These are phyloP conservation scores for Chloroceryle inda DNA, from an alignment of 2,797 vertebrate species.

Conservation along the genomic window DNA sequence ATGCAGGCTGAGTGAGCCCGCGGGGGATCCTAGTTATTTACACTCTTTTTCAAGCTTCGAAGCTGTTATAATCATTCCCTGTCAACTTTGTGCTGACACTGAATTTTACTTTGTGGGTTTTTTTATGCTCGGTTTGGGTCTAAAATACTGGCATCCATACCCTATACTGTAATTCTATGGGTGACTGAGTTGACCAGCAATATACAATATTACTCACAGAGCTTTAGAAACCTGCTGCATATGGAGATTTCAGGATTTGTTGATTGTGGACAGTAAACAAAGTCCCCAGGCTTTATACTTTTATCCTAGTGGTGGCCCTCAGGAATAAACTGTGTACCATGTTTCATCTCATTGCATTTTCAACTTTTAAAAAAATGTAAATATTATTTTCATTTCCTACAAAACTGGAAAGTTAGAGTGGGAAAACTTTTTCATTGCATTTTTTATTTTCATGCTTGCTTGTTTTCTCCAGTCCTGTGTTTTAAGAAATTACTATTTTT, in stretches of 20 bases:
- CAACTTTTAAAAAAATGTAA: conserved; percentile 72
- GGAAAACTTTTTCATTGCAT: conserved; percentile 56
- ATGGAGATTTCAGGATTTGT: conserved; percentile 81
- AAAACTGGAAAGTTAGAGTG: conserved; percentile 61
- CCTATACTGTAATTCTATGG: conserved; percentile 81
- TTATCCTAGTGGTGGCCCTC: conserved; percentile 74
- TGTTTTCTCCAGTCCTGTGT: conserved; percentile 22
- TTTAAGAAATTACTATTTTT: conserved; percentile 31
- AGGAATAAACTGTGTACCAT: conserved; percentile 50
- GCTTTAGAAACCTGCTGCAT: conserved; percentile 76
- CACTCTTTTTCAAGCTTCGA: conserved; percentile 91
- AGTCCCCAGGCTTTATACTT: conserved; percentile 74
- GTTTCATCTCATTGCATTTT: conserved; percentile 72
- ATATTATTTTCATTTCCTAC: conserved; percentile 61
- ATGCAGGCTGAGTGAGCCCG: conserved; percentile 86
- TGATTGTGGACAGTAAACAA: conserved; percentile 81
- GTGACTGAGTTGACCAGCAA: conserved; percentile 81
- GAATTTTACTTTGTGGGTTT: conserved; percentile 86
- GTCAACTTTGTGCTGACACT: conserved; percentile 92
- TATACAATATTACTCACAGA: conserved; percentile 74
- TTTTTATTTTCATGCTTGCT: conserved; percentile 10
- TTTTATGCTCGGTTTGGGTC: conserved; percentile 86
- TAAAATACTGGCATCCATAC: conserved; percentile 83
- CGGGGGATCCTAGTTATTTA: conserved; percentile 96
- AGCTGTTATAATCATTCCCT: conserved; percentile 92